phyloP scores from a whole-genome alignment of 2,113 vertebrate species.

The Donacobius atricapilla region DNA sequence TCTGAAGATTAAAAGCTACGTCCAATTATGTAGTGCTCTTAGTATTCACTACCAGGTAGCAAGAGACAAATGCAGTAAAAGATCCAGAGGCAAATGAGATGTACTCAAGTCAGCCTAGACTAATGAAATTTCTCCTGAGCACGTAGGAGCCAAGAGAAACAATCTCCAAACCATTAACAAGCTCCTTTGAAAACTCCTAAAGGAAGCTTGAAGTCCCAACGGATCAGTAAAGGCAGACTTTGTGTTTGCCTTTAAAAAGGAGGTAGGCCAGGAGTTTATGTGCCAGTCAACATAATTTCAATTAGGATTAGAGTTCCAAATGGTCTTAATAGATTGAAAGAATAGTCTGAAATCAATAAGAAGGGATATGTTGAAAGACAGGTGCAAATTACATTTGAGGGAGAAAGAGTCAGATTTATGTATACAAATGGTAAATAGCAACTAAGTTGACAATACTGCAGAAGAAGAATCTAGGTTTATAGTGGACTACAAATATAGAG shows the following conservation, averaged over 20 bases:
- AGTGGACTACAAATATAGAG: neutral
- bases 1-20: neutral
- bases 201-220: neutral
- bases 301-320: slow-evolving; percentile 45
- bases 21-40: neutral
- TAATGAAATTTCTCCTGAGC: slow-evolving; percentile 10
- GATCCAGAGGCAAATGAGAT: neutral
- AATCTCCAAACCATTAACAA: slow-evolving; percentile 41
- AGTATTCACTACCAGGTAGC: neutral
- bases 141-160: slow-evolving; percentile 30
- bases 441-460: neutral
- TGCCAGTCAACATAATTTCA: slow-evolving; percentile 45
- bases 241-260: slow-evolving; percentile 17
- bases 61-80: neutral
- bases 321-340: slow-evolving; percentile 30
- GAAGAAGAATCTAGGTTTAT: neutral
- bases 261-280: neutral
- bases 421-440: slow-evolving; percentile 11
- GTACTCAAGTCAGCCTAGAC: neutral
- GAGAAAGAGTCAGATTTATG: neutral
- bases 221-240: neutral
- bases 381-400: slow-evolving; percentile 28
- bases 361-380: slow-evolving; percentile 26
- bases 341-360: slow-evolving; percentile 48
- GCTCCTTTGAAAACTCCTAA: slow-evolving; percentile 25